Evolutionary conservation across 2,888 invertebrate species (phyloP), one percentile per base, ranked within the genome.

Genomic region (Pollenia griseotomentosa): DNA sequence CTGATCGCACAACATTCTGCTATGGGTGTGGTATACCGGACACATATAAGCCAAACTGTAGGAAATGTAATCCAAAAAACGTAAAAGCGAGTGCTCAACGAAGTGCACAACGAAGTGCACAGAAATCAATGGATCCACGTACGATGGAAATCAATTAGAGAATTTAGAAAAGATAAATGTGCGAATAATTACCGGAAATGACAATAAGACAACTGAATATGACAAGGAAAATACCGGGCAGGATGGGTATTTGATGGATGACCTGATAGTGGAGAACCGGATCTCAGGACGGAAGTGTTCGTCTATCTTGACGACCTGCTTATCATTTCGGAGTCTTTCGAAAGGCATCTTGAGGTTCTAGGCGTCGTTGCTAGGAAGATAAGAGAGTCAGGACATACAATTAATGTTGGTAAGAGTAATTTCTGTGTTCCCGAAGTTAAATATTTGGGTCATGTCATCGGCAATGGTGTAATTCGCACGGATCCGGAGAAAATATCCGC

Each of bases 41-140:
- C 11, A 33, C 40, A 0, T 70, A 81, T 19, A 55, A 65, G n/a
- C 81, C 57, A 3, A 73, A 73, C 19, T 81, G 81, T 61, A 23
- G 12, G 8, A 81, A 33, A 19, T 81, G 71, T 12, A 71, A 11
- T 44, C 55, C 55, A 33, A 55, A 59, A 33, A 46, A 66, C 53
- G 51, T 51, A 11, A 46, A 40, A 55, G 48, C 14, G 42, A 55
- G 42, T 55, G 70, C 55, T 42, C 53, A 9, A 23, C 53, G 11
- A 16, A 55, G 55, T 55, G 71, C 19, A 19, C 55, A 14, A 10
- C 23, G 23, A 53, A 42, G 55, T 9, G 1, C 14, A 5, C 12
- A 10, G 11, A 55, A 55, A 16, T 23, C 23, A 23, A 23, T 1
- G 11, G 44, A 65, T 65, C 65, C 9, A 0, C 4, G 5, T 11